These are phyloP conservation scores for Drosophila sulfurigaster DNA, from an alignment of 1,140 invertebrate species.

Conservation along the genomic window DNA sequence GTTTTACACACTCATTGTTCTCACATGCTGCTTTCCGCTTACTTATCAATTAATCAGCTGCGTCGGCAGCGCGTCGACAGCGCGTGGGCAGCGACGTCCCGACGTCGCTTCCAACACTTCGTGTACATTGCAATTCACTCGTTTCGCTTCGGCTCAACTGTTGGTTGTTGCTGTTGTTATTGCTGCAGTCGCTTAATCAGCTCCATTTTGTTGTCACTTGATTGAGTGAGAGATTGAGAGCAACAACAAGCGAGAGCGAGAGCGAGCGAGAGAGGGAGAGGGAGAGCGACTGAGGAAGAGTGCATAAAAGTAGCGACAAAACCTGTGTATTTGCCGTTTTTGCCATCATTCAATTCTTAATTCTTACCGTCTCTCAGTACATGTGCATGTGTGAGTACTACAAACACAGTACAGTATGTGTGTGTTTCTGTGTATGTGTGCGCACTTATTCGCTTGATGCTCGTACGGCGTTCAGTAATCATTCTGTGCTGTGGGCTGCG, in stretches of 20 bases:
- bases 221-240: conserved; percentile 29
- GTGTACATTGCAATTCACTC: conserved; percentile 52
- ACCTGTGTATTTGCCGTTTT: conserved; percentile 45
- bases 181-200: conserved; percentile 48
- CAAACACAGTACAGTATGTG: conserved; percentile 10
- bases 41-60: conserved; percentile 68
- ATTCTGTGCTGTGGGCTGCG: conserved; percentile 75
- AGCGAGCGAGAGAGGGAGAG: background rate
- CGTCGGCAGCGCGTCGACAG: conserved; percentile 22
- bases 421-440: conserved; percentile 39
- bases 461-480: conserved; percentile 74
- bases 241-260: conserved; percentile 5
- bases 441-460: conserved; percentile 66
- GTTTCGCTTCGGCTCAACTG: conserved; percentile 33
- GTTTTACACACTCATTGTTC: conserved; percentile 47
- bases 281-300: conserved; percentile 3
- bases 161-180: conserved; percentile 16
- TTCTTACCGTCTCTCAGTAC: conserved; percentile 51
- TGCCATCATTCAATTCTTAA: conserved; percentile 67
- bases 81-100: conserved; percentile 14
- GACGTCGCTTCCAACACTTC: conserved; percentile 9
- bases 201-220: conserved; percentile 50
- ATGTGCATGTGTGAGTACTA: conserved; percentile 24
- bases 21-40: conserved; percentile 42
- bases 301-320: conserved; percentile 47